Evolutionary conservation across 1,140 invertebrate genomes (phyloP).

Genomic region (Lepidurus arcticus): DNA sequence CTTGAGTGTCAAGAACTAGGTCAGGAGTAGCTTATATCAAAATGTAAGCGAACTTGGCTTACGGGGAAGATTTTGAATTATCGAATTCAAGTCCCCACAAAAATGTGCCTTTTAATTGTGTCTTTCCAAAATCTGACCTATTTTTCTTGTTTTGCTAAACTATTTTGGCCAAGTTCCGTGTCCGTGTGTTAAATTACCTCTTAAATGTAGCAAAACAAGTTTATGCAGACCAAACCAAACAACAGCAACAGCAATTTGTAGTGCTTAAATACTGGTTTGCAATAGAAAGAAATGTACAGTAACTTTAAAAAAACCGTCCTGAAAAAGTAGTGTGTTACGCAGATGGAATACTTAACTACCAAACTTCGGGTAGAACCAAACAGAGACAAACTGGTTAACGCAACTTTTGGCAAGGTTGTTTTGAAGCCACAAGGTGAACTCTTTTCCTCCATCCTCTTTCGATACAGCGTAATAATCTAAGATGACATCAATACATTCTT

Average conservation of each 20-base stretch:
- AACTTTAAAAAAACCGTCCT: too few species aligned
- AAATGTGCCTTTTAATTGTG: not conserved
- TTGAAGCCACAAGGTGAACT: not conserved
- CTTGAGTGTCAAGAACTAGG: too few species aligned
- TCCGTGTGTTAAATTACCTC: not conserved
- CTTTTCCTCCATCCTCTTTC: not conserved
- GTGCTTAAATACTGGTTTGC: too few species aligned
- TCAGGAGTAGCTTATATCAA: not conserved
- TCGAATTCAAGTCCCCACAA: not conserved
- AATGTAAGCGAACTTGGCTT: not conserved
- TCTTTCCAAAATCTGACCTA: not conserved
- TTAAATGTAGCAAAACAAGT: too few species aligned
- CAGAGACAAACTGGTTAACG: not conserved
- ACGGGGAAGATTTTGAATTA: not conserved
- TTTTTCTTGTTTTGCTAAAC: not conserved
- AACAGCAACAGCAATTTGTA: too few species aligned
- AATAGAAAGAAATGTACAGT: too few species aligned
- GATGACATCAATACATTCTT: not conserved
- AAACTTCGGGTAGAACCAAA: not conserved
- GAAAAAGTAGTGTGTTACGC: too few species aligned
- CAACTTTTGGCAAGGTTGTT: conserved; percentile 11
- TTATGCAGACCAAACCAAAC: too few species aligned
- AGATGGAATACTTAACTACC: not conserved
- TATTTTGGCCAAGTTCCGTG: not conserved
- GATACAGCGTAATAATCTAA: not conserved